Conservation (phyloP, 2,113 vertebrate species). For the Chloroceryle aenea region DNA sequence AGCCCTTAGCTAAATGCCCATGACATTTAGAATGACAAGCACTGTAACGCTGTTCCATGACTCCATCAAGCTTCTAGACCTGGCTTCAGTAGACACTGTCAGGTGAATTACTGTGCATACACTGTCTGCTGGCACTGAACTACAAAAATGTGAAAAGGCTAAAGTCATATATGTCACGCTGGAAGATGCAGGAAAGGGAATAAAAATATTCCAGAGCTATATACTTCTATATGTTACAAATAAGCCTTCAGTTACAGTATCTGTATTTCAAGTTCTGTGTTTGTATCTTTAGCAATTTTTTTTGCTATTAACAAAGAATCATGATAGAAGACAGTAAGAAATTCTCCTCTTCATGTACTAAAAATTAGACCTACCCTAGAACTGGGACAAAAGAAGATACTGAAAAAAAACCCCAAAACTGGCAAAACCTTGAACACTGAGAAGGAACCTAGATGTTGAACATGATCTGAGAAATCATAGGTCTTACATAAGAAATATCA, state of each 20-base stretch:
- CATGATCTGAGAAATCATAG: neutral
- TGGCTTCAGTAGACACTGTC: constrained; percentile 40
- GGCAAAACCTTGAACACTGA: neutral
- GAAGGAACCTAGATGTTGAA: neutral
- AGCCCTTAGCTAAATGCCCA: constrained; percentile 24
- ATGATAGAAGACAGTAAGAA: neutral
- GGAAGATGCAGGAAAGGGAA: neutral
- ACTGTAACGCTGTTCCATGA: constrained; percentile 48
- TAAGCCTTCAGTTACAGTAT: neutral
- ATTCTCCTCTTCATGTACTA: neutral
- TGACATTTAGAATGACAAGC: constrained; percentile 73
- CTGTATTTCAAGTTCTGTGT: neutral
- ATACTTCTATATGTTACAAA: neutral
- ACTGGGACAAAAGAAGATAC: rapidly evolving
- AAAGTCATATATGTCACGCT: constrained; percentile 42
- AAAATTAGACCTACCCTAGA: neutral
- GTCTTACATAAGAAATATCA: neutral
- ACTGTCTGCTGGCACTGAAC: constrained; percentile 41
- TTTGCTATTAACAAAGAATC: neutral
- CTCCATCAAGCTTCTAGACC: constrained; percentile 66
- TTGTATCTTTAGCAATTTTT: neutral
- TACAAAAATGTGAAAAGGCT: constrained; percentile 47
- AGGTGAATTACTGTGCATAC: constrained; percentile 65
- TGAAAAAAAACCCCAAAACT: neutral
- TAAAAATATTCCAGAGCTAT: neutral